A percentile compares a stretch with the other conserved stretches of the same genome.
Conservation (phyloP, 2,888 invertebrate species). For the Andrena praecox region DNA sequence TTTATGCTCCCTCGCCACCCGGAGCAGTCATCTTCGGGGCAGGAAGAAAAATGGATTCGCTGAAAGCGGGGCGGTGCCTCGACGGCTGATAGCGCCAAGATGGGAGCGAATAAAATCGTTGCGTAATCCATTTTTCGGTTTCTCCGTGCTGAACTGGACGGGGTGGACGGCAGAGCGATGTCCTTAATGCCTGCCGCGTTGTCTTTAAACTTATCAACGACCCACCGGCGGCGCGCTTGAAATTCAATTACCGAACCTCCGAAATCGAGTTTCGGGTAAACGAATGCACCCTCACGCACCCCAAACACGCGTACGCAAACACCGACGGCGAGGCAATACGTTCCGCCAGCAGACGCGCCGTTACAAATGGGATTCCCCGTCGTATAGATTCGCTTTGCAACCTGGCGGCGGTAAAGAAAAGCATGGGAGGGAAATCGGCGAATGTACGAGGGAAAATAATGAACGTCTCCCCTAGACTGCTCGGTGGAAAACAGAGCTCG, state of each 20-base stretch:
- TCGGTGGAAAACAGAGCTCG: background rate
- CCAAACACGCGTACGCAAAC: conserved; percentile 73
- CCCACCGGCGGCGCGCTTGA: conserved; percentile 50
- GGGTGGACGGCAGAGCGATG: background rate
- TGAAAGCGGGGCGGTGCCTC: conserved; percentile 51
- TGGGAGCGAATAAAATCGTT: conserved; percentile 3
- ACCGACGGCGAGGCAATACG: conserved; percentile 64
- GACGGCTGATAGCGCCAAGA: conserved; percentile 32
- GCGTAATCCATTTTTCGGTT: background rate
- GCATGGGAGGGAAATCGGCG: conserved; percentile 23
- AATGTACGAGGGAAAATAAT: conserved; percentile 19
- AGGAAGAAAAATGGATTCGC: conserved; percentile 26
- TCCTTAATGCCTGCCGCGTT: conserved; percentile 5
- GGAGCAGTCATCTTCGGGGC: background rate
- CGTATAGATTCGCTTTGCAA: conserved; percentile 32
- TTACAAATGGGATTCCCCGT: conserved; percentile 54
- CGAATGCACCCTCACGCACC: conserved; percentile 74
- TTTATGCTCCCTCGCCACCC: background rate
- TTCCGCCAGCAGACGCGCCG: conserved; percentile 43
- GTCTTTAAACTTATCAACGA: conserved; percentile 38
- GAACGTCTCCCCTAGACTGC: background rate
- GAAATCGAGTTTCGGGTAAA: conserved; percentile 74
- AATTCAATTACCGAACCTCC: conserved; percentile 70
- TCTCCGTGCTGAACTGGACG: background rate
- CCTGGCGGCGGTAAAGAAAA: conserved; percentile 13